Conservation (phyloP, 2,113 vertebrate species). For the Oriolus oriolus region DNA sequence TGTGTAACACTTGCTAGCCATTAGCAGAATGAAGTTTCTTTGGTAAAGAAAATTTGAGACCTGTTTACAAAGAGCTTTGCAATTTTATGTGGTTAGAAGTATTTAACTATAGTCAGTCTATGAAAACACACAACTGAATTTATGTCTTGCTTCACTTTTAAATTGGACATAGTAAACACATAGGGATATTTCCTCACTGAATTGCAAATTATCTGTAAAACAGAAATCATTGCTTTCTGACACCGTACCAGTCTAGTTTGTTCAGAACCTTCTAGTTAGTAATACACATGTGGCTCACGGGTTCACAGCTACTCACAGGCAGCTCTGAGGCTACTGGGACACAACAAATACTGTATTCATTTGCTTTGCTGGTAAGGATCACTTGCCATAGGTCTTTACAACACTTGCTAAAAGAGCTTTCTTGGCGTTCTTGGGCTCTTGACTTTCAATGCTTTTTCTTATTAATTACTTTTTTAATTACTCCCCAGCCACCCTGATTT, state of each 20-base stretch:
- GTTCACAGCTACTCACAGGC: not conserved
- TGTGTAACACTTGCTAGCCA: not conserved
- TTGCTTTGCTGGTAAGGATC: not conserved
- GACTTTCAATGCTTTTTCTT: not conserved
- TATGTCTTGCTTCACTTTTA: not conserved
- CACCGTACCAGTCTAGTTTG: not conserved
- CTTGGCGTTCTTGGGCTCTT: not conserved
- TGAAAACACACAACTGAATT: not conserved
- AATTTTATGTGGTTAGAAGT: not conserved
- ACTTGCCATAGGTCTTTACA: not conserved
- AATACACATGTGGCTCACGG: not conserved
- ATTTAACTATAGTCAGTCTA: not conserved
- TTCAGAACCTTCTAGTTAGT: constrained; percentile 36
- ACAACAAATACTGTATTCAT: not conserved
- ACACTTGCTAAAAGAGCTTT: not conserved
- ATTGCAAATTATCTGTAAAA: constrained; percentile 9
- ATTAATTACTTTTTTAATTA: not conserved
- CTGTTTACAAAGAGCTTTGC: not conserved
- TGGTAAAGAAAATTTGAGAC: not conserved
- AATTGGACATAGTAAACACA: not conserved
- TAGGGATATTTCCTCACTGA: not conserved
- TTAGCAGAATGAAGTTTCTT: not conserved
- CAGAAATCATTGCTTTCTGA: constrained; percentile 6
- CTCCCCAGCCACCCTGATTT: not conserved
- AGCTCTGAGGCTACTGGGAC: not conserved